A percentile compares a stretch with the other conserved stretches of the same genome.
phyloP scores from a whole-genome alignment of 1,140 invertebrate species.

The Eueides isabella region DNA sequence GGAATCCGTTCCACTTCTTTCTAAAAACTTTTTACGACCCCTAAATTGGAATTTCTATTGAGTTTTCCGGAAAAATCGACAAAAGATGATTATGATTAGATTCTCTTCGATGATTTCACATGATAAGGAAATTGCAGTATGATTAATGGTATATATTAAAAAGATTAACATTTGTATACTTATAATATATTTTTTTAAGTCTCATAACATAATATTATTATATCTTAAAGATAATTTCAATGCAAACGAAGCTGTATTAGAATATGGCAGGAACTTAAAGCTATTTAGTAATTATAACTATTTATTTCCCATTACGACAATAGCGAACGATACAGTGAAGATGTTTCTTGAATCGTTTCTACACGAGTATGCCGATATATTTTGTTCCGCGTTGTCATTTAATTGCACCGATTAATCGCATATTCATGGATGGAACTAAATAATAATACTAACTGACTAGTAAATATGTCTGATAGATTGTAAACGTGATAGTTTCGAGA shows the following conservation, averaged over 20 bases:
- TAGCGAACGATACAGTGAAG: conserved; percentile 30
- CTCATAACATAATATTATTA: not conserved
- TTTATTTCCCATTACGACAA: conserved; percentile 17
- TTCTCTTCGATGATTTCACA: too few species aligned
- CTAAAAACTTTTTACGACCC: too few species aligned
- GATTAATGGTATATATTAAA: too few species aligned
- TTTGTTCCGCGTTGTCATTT: conserved; percentile 42
- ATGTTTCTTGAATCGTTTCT: conserved; percentile 43
- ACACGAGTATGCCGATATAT: conserved; percentile 34
- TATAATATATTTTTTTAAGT: too few species aligned
- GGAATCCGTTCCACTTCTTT: too few species aligned
- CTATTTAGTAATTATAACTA: conserved; percentile 13
- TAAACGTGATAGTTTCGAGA: too few species aligned
- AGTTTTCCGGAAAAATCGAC: too few species aligned
- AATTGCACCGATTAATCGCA: conserved; percentile 39
- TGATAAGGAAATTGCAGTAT: too few species aligned
- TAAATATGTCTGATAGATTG: not conserved
- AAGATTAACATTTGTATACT: too few species aligned
- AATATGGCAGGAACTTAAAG: not conserved
- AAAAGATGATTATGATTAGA: too few species aligned
- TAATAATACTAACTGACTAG: not conserved
- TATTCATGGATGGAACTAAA: not conserved
- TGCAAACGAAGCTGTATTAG: not conserved
- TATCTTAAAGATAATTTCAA: not conserved
- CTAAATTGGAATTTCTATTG: too few species aligned